Percentiles rank a stretch among this genome's conserved stretches.
These are phyloP conservation scores for Grantiella picta DNA, from an alignment of 2,113 vertebrate genomes.

Conservation along the genomic window DNA sequence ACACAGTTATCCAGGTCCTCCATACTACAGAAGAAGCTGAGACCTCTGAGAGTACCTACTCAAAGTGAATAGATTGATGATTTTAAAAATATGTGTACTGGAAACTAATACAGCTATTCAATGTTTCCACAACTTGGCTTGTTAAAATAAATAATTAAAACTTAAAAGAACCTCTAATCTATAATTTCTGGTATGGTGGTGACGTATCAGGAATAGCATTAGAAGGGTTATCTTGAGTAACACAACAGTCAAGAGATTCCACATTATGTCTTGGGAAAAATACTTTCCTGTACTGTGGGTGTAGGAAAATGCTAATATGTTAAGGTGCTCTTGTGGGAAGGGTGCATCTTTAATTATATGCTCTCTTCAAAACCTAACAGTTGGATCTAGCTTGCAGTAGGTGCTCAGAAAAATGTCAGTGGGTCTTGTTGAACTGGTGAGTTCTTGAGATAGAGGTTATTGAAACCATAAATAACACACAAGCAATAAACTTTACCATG, in stretches of 20 bases:
- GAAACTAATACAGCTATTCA: background rate
- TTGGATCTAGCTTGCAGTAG: background rate
- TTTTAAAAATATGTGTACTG: background rate
- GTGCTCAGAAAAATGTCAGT: background rate
- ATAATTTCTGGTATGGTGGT: background rate
- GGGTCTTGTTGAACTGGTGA: background rate
- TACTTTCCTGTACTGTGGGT: background rate
- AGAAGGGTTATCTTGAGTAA: background rate
- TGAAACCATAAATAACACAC: background rate
- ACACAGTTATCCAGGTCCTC: background rate
- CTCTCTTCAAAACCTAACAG: background rate
- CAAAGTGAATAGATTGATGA: background rate
- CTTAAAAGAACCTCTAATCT: background rate
- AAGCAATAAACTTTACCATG: background rate
- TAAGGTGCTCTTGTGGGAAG: background rate
- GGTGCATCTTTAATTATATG: background rate
- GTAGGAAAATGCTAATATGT: background rate
- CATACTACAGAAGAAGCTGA: background rate
- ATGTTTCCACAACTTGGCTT: background rate
- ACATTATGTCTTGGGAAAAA: background rate
- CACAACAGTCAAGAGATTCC: background rate
- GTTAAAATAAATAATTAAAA: background rate
- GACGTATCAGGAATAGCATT: background rate
- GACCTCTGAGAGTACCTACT: background rate
- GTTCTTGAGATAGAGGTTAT: background rate